Evolutionary conservation across 1,140 invertebrate genomes (phyloP).

Genomic region (Chymomyza costata): DNA sequence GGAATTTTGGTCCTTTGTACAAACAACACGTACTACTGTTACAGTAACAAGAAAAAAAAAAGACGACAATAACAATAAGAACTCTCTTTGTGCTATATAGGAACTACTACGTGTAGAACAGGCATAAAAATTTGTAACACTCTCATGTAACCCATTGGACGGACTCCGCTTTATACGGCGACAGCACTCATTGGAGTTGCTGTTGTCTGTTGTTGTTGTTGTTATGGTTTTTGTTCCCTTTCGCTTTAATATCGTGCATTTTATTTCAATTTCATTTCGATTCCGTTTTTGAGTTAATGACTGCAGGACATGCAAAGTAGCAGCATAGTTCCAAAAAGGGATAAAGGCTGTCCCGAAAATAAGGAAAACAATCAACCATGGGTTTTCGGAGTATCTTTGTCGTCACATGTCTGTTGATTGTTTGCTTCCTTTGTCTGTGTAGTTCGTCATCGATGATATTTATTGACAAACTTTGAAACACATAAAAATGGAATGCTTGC

Average conservation of each 20-base stretch:
- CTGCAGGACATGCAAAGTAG: conserved; percentile 59
- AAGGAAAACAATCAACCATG: neutral
- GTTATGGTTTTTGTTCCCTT: too few species aligned
- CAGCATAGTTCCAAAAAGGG: too few species aligned
- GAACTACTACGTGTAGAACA: conserved; percentile 28
- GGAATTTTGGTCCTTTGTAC: conserved; percentile 47
- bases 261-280: conserved; percentile 67
- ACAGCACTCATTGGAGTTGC: conserved; percentile 10
- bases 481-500: too few species aligned
- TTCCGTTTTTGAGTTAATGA: conserved; percentile 65
- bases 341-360: neutral
- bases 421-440: conserved; percentile 15
- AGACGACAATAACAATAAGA: conserved; percentile 13
- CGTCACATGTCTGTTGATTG: conserved; percentile 26
- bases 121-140: conserved; percentile 52
- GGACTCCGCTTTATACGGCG: conserved; percentile 10
- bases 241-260: conserved; percentile 40
- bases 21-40: conserved; percentile 49
- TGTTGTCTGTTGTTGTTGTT: too few species aligned
- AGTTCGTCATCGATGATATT: conserved; percentile 46
- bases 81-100: conserved; percentile 2
- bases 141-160: conserved; percentile 45
- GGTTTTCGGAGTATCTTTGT: too few species aligned
- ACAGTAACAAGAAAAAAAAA: too few species aligned
- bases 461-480: conserved; percentile 59